Percentiles rank a stretch among this genome's conserved stretches.
Evolutionary conservation across 92 coral and sea anemone genomes (phyloP).

Genomic region (Palythoa caribaeorum): DNA sequence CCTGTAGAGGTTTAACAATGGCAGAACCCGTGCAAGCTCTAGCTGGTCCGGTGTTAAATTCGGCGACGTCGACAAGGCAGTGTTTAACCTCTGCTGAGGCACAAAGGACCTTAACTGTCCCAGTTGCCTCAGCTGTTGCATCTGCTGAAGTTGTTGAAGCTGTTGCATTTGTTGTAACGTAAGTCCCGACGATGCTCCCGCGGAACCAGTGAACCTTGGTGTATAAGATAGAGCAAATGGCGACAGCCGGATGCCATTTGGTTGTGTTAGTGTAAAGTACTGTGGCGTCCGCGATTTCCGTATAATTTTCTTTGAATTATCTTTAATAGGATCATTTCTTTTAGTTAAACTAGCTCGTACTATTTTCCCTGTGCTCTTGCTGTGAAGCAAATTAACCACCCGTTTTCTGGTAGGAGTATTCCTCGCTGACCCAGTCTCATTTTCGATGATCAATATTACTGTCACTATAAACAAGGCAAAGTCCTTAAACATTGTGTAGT

Average conservation of each 20-base stretch:
- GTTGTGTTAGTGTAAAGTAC: slow-evolving; percentile 52
- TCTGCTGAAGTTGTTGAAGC: slow-evolving; percentile 29
- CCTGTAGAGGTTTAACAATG: slow-evolving; percentile 67
- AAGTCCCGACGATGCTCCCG: slow-evolving; percentile 67
- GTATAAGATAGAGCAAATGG: slow-evolving; percentile 70
- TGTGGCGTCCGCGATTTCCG: slow-evolving; percentile 77
- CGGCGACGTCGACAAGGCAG: slow-evolving; percentile 53
- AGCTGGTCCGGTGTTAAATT: slow-evolving; percentile 70
- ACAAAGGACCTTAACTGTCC: slow-evolving; percentile 72
- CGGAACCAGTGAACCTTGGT: slow-evolving; percentile 68
- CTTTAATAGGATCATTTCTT: neutral
- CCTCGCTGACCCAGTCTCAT: slow-evolving; percentile 21
- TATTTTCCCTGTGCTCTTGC: neutral
- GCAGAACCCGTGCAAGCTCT: slow-evolving; percentile 80
- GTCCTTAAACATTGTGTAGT: slow-evolving; percentile 58
- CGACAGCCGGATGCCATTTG: slow-evolving; percentile 66
- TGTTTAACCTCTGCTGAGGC: slow-evolving; percentile 48
- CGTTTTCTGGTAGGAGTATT: neutral
- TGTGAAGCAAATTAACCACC: slow-evolving; percentile 11
- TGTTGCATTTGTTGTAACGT: slow-evolving; percentile 33
- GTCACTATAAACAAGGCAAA: slow-evolving; percentile 60
- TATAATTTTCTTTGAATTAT: neutral
- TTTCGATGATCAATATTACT: slow-evolving; percentile 52
- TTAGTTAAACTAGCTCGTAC: slow-evolving; percentile 8
- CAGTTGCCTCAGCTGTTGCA: slow-evolving; percentile 62